Percentiles rank a stretch among this genome's conserved stretches.
Conservation (phyloP, 2,113 vertebrate genomes). For the Zosterops hypoxanthus region DNA sequence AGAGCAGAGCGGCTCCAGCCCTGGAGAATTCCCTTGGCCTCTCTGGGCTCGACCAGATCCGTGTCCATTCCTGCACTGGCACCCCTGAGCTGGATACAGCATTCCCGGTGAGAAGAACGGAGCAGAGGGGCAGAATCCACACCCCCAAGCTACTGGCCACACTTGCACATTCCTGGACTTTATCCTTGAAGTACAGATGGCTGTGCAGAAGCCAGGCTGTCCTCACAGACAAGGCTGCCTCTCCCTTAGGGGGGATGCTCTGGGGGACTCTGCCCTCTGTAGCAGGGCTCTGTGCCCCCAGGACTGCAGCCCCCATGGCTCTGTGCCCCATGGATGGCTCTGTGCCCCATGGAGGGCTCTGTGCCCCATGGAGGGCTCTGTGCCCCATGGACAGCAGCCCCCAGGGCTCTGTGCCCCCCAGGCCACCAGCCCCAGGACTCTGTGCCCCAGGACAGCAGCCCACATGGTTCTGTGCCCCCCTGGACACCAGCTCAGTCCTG, state of each 20-base stretch:
- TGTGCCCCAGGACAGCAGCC: not conserved
- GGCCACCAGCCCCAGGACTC: no score
- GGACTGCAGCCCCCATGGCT: no score
- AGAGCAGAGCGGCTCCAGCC: not conserved
- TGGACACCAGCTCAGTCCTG: not conserved
- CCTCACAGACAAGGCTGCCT: not conserved
- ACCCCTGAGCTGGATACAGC: accelerated
- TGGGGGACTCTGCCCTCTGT: accelerated
- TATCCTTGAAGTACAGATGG: not conserved
- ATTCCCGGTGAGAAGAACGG: accelerated
- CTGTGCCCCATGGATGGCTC: no score
- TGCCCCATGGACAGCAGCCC: no score
- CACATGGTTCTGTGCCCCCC: not conserved
- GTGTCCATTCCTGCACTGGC: no score
- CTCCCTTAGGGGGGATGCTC: accelerated
- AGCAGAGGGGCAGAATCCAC: accelerated
- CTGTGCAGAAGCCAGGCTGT: not conserved
- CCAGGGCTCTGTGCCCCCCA: no score
- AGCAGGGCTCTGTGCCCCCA: no score
- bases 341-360: no score
- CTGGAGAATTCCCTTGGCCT: accelerated
- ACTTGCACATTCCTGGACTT: not conserved
- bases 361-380: no score
- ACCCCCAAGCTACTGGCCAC: not conserved
- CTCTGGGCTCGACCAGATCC: not conserved